Conservation (phyloP, 2,888 invertebrate genomes). For the Acrobasis consociella region DNA sequence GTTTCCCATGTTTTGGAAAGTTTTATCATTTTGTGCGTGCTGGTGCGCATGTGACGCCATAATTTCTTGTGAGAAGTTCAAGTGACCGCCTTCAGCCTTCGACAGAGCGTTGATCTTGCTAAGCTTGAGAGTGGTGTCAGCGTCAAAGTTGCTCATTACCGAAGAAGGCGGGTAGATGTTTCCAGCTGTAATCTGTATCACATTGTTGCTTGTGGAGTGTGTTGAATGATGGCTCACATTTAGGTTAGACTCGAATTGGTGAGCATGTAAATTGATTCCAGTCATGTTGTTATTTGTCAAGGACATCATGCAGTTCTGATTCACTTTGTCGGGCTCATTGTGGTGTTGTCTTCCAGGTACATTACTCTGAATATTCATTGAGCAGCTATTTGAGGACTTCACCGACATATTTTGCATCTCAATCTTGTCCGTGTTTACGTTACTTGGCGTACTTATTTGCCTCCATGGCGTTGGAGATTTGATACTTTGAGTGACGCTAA, state of each 20-base stretch:
- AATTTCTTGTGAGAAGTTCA: constrained; percentile 76
- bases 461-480: constrained; percentile 78
- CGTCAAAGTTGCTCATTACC: constrained; percentile 70
- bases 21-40: constrained; percentile 70
- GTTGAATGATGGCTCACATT: constrained; percentile 69
- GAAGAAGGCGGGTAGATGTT: constrained; percentile 73
- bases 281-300: constrained; percentile 57
- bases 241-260: constrained; percentile 66
- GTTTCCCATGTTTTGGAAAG: constrained; percentile 70
- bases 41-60: constrained; percentile 77
- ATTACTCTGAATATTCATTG: constrained; percentile 62
- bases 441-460: constrained; percentile 56
- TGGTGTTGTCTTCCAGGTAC: constrained; percentile 56
- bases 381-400: constrained; percentile 58
- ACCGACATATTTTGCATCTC: constrained; percentile 66
- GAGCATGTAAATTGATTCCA: constrained; percentile 62
- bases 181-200: constrained; percentile 76
- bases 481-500: constrained; percentile 73
- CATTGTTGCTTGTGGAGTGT: constrained; percentile 69
- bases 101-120: constrained; percentile 77
- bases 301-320: constrained; percentile 66
- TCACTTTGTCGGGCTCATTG: constrained; percentile 63
- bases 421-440: constrained; percentile 55
- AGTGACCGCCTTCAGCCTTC: constrained; percentile 73
- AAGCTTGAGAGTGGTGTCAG: constrained; percentile 73